Conservation (phyloP, 2,797 vertebrate species). For the Chrysocyon brachyurus region DNA sequence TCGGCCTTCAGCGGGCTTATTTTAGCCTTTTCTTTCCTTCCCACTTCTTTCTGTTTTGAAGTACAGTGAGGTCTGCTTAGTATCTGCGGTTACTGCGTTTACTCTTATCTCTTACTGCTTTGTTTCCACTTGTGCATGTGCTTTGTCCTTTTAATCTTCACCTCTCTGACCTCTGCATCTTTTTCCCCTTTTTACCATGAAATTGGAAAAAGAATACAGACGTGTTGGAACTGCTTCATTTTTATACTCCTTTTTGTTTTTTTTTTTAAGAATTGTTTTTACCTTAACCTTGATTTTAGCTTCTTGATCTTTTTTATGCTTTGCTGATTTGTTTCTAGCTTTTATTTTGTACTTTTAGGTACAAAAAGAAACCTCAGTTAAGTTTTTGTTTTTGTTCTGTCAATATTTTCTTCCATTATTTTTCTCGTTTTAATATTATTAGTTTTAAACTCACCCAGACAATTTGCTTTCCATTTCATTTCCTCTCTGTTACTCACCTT, state of each 20-base stretch:
- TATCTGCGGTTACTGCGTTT: not conserved
- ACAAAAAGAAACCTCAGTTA: not conserved
- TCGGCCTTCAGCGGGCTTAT: not conserved
- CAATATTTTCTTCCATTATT: constrained; percentile 13
- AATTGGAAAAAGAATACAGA: not conserved
- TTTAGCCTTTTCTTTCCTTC: not conserved
- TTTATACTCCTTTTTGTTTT: not conserved
- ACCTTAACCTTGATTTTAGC: constrained; percentile 14
- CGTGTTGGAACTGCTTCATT: not conserved
- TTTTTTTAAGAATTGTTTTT: not conserved
- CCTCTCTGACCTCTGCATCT: not conserved
- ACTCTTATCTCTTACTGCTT: not conserved
- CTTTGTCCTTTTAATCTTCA: not conserved
- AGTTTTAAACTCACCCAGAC: not conserved
- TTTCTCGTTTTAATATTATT: not conserved
- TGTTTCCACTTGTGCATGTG: not conserved
- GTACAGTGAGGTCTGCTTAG: not conserved
- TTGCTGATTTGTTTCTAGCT: not conserved
- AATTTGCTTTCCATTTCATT: not conserved
- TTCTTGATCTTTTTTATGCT: not conserved
- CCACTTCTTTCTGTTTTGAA: not conserved
- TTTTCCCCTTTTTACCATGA: not conserved
- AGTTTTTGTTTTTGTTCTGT: not conserved
- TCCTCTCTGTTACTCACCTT: not conserved
- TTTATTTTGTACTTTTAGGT: constrained; percentile 27